These are phyloP conservation scores for Pyxicephalus adspersus DNA, from an alignment of 2,113 vertebrate genomes.

Conservation along the genomic window DNA sequence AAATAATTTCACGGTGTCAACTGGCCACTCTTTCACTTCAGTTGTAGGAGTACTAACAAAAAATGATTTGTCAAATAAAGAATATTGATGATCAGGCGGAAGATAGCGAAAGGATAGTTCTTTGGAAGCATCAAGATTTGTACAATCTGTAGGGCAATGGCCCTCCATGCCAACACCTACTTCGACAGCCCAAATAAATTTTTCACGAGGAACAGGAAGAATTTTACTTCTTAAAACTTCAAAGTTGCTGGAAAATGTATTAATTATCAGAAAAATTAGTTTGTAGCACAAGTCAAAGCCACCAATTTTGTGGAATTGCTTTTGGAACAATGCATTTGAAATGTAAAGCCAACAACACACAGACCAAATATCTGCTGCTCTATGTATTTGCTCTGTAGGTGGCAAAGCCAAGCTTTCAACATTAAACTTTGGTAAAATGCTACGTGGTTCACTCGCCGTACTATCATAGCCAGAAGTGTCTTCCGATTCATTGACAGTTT, in stretches of 20 bases:
- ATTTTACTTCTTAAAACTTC: conserved; percentile 66
- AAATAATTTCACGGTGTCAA: conserved; percentile 87
- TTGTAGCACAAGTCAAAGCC: conserved; percentile 86
- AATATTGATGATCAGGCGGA: conserved; percentile 43
- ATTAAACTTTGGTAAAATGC: conserved; percentile 78
- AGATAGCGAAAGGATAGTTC: background rate
- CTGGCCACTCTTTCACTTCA: conserved; percentile 76
- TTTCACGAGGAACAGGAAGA: conserved; percentile 10
- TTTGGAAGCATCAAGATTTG: background rate
- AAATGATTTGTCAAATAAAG: conserved; percentile 48
- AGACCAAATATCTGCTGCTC: conserved; percentile 90
- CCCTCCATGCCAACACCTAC: conserved; percentile 48
- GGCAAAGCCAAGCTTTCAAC: conserved; percentile 85
- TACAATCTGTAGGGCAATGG: conserved; percentile 49
- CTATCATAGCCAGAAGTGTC: conserved; percentile 96
- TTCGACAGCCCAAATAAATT: conserved; percentile 52
- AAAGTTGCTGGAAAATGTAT: conserved; percentile 71
- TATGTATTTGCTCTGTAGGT: conserved; percentile 80
- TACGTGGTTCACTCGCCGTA: conserved; percentile 86
- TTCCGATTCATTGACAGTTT: conserved; percentile 89
- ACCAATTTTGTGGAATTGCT: conserved; percentile 89
- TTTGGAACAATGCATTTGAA: conserved; percentile 84
- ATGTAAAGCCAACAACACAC: conserved; percentile 86
- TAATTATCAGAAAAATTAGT: conserved; percentile 87
- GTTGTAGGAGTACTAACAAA: conserved; percentile 38